Base-by-base conservation (phyloP, 2,113 vertebrate genomes). In the Lepidothrix coronata region DNA sequence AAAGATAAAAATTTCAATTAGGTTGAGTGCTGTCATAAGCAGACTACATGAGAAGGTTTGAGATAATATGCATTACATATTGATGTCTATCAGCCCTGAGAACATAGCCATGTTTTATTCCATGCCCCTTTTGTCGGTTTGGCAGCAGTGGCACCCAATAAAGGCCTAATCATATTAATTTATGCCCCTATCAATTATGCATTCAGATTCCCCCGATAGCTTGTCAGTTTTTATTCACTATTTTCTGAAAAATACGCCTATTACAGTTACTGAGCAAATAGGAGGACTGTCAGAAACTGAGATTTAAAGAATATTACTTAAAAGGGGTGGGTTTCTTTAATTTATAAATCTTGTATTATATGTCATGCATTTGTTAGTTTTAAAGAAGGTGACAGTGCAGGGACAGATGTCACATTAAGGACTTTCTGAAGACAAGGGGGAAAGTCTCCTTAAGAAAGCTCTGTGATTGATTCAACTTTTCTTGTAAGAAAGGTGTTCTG, bases 141-240 rank as follows among this genome's bases (percentile, higher is more conserved):
- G 98, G 98, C 98, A 98, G 98, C 96, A 97, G 95, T 97, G 93
- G 97, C 94, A 97, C 98, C 98, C 98, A 98, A 97, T 98, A 97
- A 98, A 98, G 97, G 97, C 97, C 98, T 98, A 98, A 99, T 99
- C 98, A 97, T 98, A 98, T 98, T 99, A 99, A 99, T 99, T 98
- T 99, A 99, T 99, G 98, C 98, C 97, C 96, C 96, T 97, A 99
- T 99, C 98, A 98, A 99, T 99, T 99, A 99, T 99, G 98, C 98
- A 99, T 99, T 98, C 98, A 98, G 97, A 98, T 98, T 98, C 98
- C 97, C 97, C 97, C 95, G 98, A 98, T 98, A 98, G 98, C 98
- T 98, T 99, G 98, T 99, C 98, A 98, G 98, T 97, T 98, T 99
- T 98, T 98, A 98, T 98, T 98, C 98, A 98, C 97, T 98, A 97